Conservation (phyloP, 2,888 invertebrate species). For the Altica lythri region DNA sequence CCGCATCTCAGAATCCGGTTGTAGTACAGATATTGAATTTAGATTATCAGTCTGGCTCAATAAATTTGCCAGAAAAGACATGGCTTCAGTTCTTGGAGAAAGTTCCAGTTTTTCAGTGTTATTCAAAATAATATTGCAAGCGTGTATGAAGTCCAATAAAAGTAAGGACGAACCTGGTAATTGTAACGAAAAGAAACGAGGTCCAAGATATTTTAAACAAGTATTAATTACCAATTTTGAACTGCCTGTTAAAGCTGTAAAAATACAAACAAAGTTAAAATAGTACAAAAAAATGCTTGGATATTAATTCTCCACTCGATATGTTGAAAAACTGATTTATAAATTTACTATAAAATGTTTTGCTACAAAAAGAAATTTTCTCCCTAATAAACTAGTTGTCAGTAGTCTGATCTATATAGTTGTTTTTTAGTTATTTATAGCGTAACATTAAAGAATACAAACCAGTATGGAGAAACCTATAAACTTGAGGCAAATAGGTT, state of each 20-base stretch:
- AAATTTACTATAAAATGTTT: too few relatives aligned
- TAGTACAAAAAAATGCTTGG: constrained; percentile 26
- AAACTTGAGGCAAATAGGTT: constrained; percentile 83
- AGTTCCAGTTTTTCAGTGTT: constrained; percentile 73
- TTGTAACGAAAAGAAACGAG: constrained; percentile 82
- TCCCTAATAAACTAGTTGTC: too few relatives aligned
- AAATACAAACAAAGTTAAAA: background rate
- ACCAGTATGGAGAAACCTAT: constrained; percentile 83
- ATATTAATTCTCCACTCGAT: too few relatives aligned
- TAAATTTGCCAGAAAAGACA: constrained; percentile 85
- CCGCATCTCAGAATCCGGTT: constrained; percentile 64
- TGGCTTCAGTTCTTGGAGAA: constrained; percentile 84
- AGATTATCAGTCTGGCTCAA: constrained; percentile 78
- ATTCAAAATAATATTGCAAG: constrained; percentile 84
- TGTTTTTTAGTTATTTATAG: too few relatives aligned
- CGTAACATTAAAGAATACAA: too few relatives aligned
- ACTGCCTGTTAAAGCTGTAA: constrained; percentile 65
- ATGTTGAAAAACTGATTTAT: too few relatives aligned
- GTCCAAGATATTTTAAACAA: constrained; percentile 78
- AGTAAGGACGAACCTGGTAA: constrained; percentile 88
- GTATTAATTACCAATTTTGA: constrained; percentile 78
- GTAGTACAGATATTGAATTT: constrained; percentile 60
- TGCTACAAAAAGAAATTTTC: too few relatives aligned
- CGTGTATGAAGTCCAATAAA: constrained; percentile 86
- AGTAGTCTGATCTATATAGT: too few relatives aligned